Conservation (phyloP, 2,888 invertebrate species). For the Drosophila seclusa region DNA sequence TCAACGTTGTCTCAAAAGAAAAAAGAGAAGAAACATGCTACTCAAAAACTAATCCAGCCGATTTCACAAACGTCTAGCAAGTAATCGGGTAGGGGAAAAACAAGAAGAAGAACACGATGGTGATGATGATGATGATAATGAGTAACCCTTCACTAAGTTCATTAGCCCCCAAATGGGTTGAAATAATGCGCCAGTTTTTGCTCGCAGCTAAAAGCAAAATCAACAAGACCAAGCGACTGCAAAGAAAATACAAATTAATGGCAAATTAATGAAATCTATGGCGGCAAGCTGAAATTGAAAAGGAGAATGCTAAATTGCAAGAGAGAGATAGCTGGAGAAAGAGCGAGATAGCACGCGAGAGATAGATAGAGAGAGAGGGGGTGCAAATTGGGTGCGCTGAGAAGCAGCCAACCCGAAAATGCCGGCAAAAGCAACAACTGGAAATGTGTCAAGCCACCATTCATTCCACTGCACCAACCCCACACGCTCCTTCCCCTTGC, state of each 20-base stretch:
- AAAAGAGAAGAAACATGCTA: constrained; percentile 36
- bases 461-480: constrained; percentile 27
- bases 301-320: constrained; percentile 33
- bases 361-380: neutral
- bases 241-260: constrained; percentile 81
- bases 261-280: constrained; percentile 79
- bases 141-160: constrained; percentile 65
- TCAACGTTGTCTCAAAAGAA: constrained; percentile 44
- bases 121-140: constrained; percentile 28
- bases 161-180: constrained; percentile 79
- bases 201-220: constrained; percentile 61
- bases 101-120: neutral
- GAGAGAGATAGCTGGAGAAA: constrained; percentile 2
- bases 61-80: constrained; percentile 53
- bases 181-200: constrained; percentile 72
- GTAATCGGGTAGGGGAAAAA: constrained; percentile 5
- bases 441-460: constrained; percentile 75
- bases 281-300: constrained; percentile 28
- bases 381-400: constrained; percentile 28
- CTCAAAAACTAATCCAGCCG: constrained; percentile 68
- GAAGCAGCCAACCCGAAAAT: constrained; percentile 73
- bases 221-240: constrained; percentile 63
- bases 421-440: constrained; percentile 65
- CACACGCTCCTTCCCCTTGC: constrained; percentile 9
- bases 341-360: neutral